These are phyloP conservation scores for Diphyllodes magnificus DNA, from an alignment of 2,113 vertebrate species.

Conservation along the genomic window DNA sequence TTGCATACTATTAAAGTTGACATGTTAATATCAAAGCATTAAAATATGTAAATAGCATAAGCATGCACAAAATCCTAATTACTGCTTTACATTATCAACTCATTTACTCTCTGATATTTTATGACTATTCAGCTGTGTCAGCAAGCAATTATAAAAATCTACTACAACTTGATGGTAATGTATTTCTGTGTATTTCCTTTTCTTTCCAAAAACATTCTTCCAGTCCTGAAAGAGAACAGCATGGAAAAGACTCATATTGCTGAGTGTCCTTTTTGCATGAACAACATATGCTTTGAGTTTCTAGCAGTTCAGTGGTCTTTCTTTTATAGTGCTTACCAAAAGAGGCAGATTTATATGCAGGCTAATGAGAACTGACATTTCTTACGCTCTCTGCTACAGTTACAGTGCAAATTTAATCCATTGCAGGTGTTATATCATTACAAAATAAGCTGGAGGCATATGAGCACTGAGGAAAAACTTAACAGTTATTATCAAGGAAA, in stretches of 20 bases:
- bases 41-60: slow-evolving; percentile 76
- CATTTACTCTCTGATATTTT: slow-evolving; percentile 70
- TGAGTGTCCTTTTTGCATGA: slow-evolving; percentile 44
- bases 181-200: not conserved
- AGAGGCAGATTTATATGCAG: slow-evolving; percentile 65
- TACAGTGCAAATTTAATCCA: slow-evolving; percentile 47
- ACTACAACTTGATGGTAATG: slow-evolving; percentile 5
- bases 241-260: not conserved
- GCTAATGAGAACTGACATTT: slow-evolving; percentile 71
- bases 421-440: slow-evolving; percentile 45
- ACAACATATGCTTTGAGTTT: slow-evolving; percentile 60
- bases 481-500: slow-evolving; percentile 13
- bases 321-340: slow-evolving; percentile 30
- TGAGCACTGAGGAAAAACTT: slow-evolving; percentile 28
- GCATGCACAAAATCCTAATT: slow-evolving; percentile 67
- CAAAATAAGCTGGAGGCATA: slow-evolving; percentile 25
- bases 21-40: slow-evolving; percentile 70
- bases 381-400: slow-evolving; percentile 11
- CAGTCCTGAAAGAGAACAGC: not conserved
- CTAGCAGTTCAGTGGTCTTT: slow-evolving; percentile 40
- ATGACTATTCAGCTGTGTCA: slow-evolving; percentile 66
- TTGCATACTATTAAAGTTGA: slow-evolving; percentile 62
- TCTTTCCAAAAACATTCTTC: not conserved
- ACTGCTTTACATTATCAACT: slow-evolving; percentile 71
- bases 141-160: slow-evolving; percentile 60